phyloP scores from a whole-genome alignment of 2,888 invertebrate species.

The Watsonalla cultraria region DNA sequence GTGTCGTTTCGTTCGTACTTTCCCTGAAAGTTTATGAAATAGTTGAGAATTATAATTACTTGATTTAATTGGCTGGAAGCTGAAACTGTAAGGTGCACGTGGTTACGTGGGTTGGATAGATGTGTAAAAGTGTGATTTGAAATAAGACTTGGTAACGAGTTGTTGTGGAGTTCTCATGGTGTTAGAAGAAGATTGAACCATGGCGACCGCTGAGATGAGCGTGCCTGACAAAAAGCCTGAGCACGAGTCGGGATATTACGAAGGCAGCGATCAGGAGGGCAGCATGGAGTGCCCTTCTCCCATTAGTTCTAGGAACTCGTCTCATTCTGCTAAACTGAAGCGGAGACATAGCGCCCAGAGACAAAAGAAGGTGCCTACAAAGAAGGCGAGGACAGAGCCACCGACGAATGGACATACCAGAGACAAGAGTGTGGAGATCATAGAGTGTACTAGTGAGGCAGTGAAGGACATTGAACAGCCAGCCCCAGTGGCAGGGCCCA shows the following conservation, averaged over 20 bases:
- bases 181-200: constrained; percentile 63
- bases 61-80: constrained; percentile 16
- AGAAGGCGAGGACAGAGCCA: constrained; percentile 52
- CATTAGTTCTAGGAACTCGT: constrained; percentile 68
- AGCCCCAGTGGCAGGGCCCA: constrained; percentile 53
- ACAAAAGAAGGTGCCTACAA: constrained; percentile 54
- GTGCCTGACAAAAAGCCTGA: constrained; percentile 82
- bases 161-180: constrained; percentile 54
- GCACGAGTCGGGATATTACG: constrained; percentile 92
- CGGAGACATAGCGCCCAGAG: constrained; percentile 59
- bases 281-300: constrained; percentile 76
- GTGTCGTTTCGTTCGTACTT: constrained; percentile 40
- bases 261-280: constrained; percentile 83
- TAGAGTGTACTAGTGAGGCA: constrained; percentile 46
- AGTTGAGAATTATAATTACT: constrained; percentile 35
- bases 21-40: constrained; percentile 51
- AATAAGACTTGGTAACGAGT: constrained; percentile 10
- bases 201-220: constrained; percentile 79
- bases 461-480: constrained; percentile 42
- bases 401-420: constrained; percentile 50
- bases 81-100: background rate
- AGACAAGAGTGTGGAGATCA: constrained; percentile 64
- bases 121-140: background rate
- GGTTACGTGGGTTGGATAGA: background rate
- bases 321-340: constrained; percentile 61